Evolutionary conservation across 2,888 invertebrate species (phyloP).

Genomic region (Hypena proboscidalis): DNA sequence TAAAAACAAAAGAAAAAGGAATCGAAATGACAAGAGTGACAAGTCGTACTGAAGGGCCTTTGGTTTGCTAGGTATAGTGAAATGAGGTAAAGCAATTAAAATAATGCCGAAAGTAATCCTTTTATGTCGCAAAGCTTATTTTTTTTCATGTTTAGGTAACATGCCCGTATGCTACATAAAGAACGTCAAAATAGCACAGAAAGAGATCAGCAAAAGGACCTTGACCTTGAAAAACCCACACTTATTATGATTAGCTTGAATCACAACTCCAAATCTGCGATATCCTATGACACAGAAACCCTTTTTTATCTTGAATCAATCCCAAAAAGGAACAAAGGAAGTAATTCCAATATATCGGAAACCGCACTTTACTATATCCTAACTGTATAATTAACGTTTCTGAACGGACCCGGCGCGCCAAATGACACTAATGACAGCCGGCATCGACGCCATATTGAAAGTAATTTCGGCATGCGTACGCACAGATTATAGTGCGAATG

Average conservation of each 20-base stretch:
- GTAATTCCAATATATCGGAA: constrained; percentile 55
- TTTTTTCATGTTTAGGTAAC: too few relatives aligned
- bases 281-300: constrained; percentile 2
- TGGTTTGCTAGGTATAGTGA: too few relatives aligned
- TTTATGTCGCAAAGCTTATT: too few relatives aligned
- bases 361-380: constrained; percentile 50
- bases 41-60: too few relatives aligned
- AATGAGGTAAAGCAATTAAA: too few relatives aligned
- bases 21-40: too few relatives aligned
- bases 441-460: constrained; percentile 64
- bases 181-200: too few relatives aligned
- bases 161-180: too few relatives aligned
- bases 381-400: constrained; percentile 65
- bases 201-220: too few relatives aligned
- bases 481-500: constrained; percentile 74
- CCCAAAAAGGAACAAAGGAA: constrained; percentile 51
- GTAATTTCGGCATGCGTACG: constrained; percentile 71
- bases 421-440: constrained; percentile 83
- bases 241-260: not conserved
- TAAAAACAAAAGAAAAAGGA: too few relatives aligned
- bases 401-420: constrained; percentile 61
- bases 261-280: not conserved
- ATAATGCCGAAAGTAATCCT: too few relatives aligned
- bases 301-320: constrained; percentile 12
- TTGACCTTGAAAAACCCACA: too few relatives aligned